phyloP scores from a whole-genome alignment of 1,140 invertebrate species.

The Acromyrmex echinatior region DNA sequence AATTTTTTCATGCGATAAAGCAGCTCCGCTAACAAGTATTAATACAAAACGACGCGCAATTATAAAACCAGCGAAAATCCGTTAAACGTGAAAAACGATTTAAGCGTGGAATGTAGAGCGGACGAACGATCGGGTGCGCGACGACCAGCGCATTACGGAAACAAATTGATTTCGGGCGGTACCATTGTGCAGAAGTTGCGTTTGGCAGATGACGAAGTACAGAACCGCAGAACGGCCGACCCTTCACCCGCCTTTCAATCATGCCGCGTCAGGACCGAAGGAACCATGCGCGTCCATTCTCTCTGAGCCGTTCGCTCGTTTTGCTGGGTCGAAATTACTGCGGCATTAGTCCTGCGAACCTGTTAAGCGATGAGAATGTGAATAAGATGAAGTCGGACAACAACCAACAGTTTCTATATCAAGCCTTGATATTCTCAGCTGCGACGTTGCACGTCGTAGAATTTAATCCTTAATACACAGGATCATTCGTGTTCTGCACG shows the following conservation, averaged over 20 bases:
- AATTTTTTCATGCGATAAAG: background rate
- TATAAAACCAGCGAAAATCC: conserved; percentile 29
- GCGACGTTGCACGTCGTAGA: background rate
- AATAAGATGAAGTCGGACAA: conserved; percentile 26
- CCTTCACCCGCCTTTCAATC: conserved; percentile 66
- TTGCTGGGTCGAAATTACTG: conserved; percentile 66
- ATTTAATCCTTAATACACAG: no score
- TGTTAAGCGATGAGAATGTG: conserved; percentile 25
- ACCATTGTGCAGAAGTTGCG: conserved; percentile 67
- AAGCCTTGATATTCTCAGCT: background rate
- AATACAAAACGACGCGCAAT: conserved; percentile 5
- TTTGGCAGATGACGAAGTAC: conserved; percentile 72
- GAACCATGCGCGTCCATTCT: conserved; percentile 47
- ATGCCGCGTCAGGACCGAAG: conserved; percentile 54
- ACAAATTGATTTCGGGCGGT: conserved; percentile 63
- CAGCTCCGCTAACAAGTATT: no score
- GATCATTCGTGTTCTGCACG: no score
- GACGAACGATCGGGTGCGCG: conserved; percentile 28
- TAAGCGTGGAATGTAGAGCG: conserved; percentile 20
- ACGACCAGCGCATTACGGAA: conserved; percentile 54
- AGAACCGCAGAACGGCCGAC: conserved; percentile 65
- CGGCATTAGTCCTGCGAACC: conserved; percentile 35
- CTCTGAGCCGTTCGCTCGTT: conserved; percentile 46
- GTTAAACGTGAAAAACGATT: conserved; percentile 24
- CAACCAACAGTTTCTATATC: background rate